Base-by-base conservation (phyloP, 1,140 invertebrate genomes). In the Brachionus koreanus region DNA sequence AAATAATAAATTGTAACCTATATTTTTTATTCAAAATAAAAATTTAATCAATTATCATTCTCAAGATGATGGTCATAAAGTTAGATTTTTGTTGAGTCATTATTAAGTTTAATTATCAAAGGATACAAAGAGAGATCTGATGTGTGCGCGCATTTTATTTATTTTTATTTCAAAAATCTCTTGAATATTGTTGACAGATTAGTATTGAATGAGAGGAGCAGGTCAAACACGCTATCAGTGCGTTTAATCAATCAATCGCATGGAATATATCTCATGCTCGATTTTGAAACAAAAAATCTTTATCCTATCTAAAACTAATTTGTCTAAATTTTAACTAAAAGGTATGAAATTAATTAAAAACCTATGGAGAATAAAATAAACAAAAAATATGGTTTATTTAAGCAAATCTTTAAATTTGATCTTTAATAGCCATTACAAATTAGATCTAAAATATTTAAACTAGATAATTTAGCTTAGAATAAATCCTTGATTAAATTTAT, bases 331-430 rank as follows among this genome's bases (percentile, higher is more conserved):
- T 42, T 57, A 16, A 57, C 49, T 57, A 57, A 57, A 57, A 57
- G 49, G 49, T 57, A 57, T 57, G 9, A 57, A 57, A 57, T 57
- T 57, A 57, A 57, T 57, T 57, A 57, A 57, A 57, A 57, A 19
- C 19, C 49, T 57, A 23, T 57, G 3, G 16, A 57, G 49, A 57
- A 19, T 19, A 57, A 57, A 57, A 57, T 57, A 57, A 57, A 19
- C 49, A 57, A 57, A 57, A 25, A 9, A 57, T 57, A 19, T 16
- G 16, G 16, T 52, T 52, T 57, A 9, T 23, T 57, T 23, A 9
- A 57, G 49, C 16, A 57, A 57, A 57, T 57, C 49, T 57, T 57
- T 57, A 57, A 57, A 57, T 57, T 57, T 57, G 49, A 57, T 57
- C 49, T 19, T 7, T 29, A 29, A 29, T 57, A 57, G 39, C 39